Evolutionary conservation across 2,797 vertebrate species (phyloP).

Genomic region (Parauchenoglanis punctatus): DNA sequence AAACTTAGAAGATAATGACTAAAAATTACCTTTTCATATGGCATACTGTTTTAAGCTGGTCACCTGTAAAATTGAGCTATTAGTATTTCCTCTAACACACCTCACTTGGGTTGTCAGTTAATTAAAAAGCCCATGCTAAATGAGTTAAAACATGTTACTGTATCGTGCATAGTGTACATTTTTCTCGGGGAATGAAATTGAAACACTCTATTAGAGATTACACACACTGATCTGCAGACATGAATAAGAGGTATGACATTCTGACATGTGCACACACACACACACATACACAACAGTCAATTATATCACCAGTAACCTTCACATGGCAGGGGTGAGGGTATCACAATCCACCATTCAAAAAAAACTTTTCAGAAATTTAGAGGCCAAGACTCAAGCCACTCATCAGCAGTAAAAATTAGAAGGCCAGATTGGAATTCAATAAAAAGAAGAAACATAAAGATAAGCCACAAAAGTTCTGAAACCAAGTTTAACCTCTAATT

Average conservation of each 20-base stretch:
- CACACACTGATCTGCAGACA: neutral
- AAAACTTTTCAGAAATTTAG: neutral
- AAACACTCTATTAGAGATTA: neutral
- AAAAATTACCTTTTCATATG: neutral
- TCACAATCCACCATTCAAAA: neutral
- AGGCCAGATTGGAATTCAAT: neutral
- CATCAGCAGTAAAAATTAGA: neutral
- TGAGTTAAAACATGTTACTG: neutral
- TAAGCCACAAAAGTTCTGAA: neutral
- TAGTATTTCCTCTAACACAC: neutral
- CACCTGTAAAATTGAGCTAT: neutral
- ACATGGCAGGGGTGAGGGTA: neutral
- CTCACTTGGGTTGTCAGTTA: neutral
- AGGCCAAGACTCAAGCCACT: neutral
- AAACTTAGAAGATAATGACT: neutral
- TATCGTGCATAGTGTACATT: neutral
- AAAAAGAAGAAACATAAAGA: neutral
- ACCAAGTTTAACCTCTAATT: neutral
- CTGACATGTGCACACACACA: neutral
- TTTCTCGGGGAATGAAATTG: neutral
- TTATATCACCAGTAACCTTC: neutral
- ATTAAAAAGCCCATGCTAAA: neutral
- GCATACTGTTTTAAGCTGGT: neutral
- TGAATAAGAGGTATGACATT: conserved; percentile 60
- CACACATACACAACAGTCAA: neutral